phyloP scores from a whole-genome alignment of 2,113 vertebrate genomes.

The Pagrus major region DNA sequence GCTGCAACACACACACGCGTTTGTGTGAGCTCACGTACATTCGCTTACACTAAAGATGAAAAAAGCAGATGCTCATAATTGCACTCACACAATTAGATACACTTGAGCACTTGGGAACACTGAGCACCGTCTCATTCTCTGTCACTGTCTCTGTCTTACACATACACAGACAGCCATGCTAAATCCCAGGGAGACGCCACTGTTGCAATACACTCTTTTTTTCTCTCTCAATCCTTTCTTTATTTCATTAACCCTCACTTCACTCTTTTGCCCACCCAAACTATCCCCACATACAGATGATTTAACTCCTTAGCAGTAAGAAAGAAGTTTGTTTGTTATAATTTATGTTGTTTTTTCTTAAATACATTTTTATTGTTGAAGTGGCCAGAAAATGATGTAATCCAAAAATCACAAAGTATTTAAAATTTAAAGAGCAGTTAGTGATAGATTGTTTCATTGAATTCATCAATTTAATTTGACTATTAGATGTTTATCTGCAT shows the following conservation, averaged over 20 bases:
- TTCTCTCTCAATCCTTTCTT: conserved; percentile 14
- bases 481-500: not conserved
- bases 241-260: conserved; percentile 56
- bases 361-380: conserved; percentile 17
- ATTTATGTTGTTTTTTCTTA: not conserved
- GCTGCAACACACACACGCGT: conserved; percentile 43
- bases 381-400: not conserved
- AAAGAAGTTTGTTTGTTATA: not conserved
- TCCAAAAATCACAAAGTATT: not conserved
- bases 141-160: conserved; percentile 32
- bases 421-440: not conserved
- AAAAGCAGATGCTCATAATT: conserved; percentile 68
- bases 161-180: conserved; percentile 22
- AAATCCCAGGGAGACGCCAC: conserved; percentile 44
- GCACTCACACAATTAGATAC: conserved; percentile 47
- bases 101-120: conserved; percentile 71
- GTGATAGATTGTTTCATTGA: not conserved
- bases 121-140: conserved; percentile 49
- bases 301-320: not conserved
- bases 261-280: conserved; percentile 11
- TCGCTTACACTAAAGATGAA: conserved; percentile 40
- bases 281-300: not conserved
- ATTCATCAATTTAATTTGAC: not conserved
- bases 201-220: conserved; percentile 19
- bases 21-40: not conserved